Conservation (phyloP, 2,797 vertebrate species). For the Rhinophrynus dorsalis region DNA sequence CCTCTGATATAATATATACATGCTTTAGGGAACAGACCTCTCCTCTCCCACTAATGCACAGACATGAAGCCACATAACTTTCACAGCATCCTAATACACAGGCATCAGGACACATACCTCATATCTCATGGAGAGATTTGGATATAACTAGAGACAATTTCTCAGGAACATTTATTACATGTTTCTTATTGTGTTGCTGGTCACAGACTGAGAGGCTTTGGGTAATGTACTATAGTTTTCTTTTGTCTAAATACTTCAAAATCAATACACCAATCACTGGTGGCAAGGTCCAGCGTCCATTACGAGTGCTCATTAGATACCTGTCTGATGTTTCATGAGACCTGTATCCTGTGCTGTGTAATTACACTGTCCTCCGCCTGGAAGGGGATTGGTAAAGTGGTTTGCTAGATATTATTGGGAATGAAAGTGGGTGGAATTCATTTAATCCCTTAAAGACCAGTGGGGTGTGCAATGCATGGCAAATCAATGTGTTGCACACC, state of each 20-base stretch:
- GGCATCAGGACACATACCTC: no score
- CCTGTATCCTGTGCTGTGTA: neutral
- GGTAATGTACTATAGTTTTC: neutral
- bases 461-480: no score
- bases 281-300: neutral
- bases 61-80: no score
- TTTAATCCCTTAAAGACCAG: slow-evolving; percentile 2
- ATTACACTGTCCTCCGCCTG: slow-evolving; percentile 6
- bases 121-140: no score
- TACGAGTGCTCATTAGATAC: neutral
- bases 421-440: slow-evolving; percentile 40
- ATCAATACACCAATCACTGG: neutral
- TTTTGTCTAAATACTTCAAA: neutral
- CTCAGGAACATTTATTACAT: no score
- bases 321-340: neutral
- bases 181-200: slow-evolving; percentile 43
- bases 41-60: no score
- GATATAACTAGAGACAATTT: no score
- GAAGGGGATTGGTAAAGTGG: neutral
- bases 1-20: no score
- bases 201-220: neutral
- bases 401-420: slow-evolving; percentile 27
- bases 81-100: no score
- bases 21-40: no score
- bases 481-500: no score